Evolutionary conservation across 2,113 vertebrate genomes (phyloP).

Genomic region (Tretioscincus oriximinensis): DNA sequence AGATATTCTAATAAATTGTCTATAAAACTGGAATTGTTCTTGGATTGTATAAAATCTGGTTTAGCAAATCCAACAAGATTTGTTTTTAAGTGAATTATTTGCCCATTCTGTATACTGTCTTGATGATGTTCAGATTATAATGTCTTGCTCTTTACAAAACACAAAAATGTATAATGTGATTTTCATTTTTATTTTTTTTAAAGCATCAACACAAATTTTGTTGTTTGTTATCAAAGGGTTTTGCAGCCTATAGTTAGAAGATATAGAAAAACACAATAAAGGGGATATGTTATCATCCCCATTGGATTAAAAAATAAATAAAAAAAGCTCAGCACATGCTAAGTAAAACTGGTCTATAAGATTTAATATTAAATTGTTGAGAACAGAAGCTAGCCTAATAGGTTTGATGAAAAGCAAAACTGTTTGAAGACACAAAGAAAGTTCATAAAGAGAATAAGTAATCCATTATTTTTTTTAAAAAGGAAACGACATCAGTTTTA

Average conservation of each 20-base stretch:
- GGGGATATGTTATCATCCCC: background rate
- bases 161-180: background rate
- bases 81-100: too few relatives aligned
- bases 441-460: background rate
- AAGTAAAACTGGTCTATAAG: background rate
- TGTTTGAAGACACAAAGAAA: background rate
- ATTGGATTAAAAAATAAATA: background rate
- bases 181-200: background rate
- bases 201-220: background rate
- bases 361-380: background rate
- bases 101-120: too few relatives aligned
- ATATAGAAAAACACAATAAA: background rate
- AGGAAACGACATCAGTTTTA: background rate
- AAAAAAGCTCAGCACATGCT: background rate
- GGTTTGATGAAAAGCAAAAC: background rate
- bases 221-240: background rate
- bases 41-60: too few relatives aligned
- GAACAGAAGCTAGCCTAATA: background rate
- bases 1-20: too few relatives aligned
- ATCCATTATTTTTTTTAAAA: constrained; percentile 3
- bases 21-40: too few relatives aligned
- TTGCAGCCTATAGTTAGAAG: background rate
- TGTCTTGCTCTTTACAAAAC: too few relatives aligned
- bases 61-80: too few relatives aligned
- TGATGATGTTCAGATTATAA: too few relatives aligned